Percentiles rank a stretch among this genome's conserved stretches.
These are phyloP conservation scores for Trachurus trachurus DNA, from an alignment of 2,797 vertebrate genomes.

Conservation along the genomic window DNA sequence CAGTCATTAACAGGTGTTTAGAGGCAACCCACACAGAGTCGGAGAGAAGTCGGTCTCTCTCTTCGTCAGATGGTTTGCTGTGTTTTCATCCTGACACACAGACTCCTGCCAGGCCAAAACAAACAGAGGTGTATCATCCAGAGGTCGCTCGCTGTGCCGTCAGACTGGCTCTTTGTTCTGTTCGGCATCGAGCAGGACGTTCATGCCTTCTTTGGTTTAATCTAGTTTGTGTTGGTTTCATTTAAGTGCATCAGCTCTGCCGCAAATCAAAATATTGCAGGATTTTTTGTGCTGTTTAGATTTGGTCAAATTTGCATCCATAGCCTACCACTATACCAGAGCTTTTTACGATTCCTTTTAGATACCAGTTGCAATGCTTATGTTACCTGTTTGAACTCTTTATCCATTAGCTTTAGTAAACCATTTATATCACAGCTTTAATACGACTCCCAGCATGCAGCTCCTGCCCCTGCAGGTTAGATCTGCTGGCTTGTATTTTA, in stretches of 20 bases:
- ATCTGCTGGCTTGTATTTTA: constrained; percentile 25
- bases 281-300: neutral
- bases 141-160: neutral
- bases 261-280: neutral
- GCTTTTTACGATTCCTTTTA: neutral
- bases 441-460: constrained; percentile 9
- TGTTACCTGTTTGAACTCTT: neutral
- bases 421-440: neutral
- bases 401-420: neutral
- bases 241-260: neutral
- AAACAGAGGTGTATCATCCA: constrained; percentile 42
- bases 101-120: constrained; percentile 39
- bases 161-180: constrained; percentile 4
- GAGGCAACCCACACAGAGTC: constrained; percentile 24
- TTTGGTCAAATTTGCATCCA: neutral
- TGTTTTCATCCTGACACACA: constrained; percentile 10
- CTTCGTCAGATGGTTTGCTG: neutral
- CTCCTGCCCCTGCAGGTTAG: constrained; percentile 2
- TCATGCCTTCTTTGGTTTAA: constrained; percentile 44
- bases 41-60: neutral
- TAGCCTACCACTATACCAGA: neutral
- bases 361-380: neutral
- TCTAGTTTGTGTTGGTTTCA: constrained; percentile 43
- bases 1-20: constrained; percentile 75
- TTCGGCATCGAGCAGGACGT: constrained; percentile 1